phyloP scores from a whole-genome alignment of 2,888 invertebrate species.

The Leptinotarsa peninsularis region DNA sequence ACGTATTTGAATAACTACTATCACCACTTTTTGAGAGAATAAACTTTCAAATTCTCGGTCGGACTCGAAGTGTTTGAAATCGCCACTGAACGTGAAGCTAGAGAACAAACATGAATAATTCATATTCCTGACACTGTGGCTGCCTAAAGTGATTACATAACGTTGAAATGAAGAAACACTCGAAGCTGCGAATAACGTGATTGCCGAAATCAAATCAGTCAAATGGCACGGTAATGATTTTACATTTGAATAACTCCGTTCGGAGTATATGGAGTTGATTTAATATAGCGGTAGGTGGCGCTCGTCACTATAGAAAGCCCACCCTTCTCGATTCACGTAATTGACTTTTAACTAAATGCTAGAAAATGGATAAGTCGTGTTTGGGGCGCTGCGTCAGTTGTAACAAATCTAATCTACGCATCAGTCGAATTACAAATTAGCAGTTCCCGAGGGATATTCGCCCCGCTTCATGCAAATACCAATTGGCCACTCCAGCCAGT shows the following conservation, averaged over 20 bases:
- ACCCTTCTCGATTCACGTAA: constrained; percentile 60
- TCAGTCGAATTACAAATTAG: constrained; percentile 66
- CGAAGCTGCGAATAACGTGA: constrained; percentile 36
- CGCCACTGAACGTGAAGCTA: no score
- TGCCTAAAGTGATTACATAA: constrained; percentile 34
- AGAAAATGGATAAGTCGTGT: constrained; percentile 68
- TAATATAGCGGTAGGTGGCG: constrained; percentile 50
- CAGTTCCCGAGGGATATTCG: constrained; percentile 57
- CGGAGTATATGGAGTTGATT: constrained; percentile 54
- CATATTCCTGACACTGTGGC: not conserved
- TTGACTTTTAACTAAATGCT: constrained; percentile 67
- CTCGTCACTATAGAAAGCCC: constrained; percentile 31
- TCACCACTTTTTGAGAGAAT: no score
- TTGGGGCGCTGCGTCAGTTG: constrained; percentile 55
- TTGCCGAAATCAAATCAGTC: constrained; percentile 47
- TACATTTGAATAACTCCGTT: constrained; percentile 58
- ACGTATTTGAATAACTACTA: no score
- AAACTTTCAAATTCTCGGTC: no score
- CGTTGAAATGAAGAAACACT: constrained; percentile 34
- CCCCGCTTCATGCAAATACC: constrained; percentile 62
- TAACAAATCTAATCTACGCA: constrained; percentile 66
- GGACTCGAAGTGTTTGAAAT: no score
- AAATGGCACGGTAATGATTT: constrained; percentile 54
- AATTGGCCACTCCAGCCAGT: constrained; percentile 64
- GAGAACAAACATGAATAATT: not conserved